Evolutionary conservation across 2,113 vertebrate genomes (phyloP), one percentile per base, ranked within the genome.

Genomic region (Columba janthina): DNA sequence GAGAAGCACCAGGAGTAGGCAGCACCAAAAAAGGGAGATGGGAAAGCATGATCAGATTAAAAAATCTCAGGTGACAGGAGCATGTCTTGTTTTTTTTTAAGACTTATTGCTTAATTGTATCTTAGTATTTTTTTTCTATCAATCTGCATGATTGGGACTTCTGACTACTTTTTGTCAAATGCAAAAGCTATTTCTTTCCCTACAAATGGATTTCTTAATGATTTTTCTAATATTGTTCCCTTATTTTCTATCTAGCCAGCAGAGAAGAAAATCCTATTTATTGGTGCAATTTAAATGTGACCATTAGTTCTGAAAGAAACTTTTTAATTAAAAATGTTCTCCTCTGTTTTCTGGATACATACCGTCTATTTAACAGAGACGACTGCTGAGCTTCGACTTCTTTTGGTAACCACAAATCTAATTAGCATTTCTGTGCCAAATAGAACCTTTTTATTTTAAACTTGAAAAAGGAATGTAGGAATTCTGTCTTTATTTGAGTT

Each of bases 371-470:
- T 95, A 84, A 88, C 38, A 70, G 89, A 93, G 58, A 34, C 0
- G 18, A 48, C 76, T 94, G 96, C 92, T 75, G 92, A 90, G 82
- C 83, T 95, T 73, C 70, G 90, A 77, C 85, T 88, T 76, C 75
- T 93, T 85, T 73, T 95, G 94, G 92, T 92, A 94, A 34, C 77
- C 0, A 0, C 0, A 0, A 80, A 24, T 90, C 88, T 90, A 74
- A 95, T 96, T 94, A 94, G 83, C 90, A 86, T 97, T 90, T 93
- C 88, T 95, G 60, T 77, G 65, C 83, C 92, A 89, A 77, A 89
- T 44, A 89, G 64, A 90, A 71, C 76, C 76, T 90, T 84, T 79
- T 77, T 21, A 82, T 53, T 93, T 91, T 48, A 80, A 80, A 64
- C 80, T 86, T 90, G 76, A 56, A 71, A 72, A 66, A 51, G 48